phyloP scores from a whole-genome alignment of 2,888 invertebrate species.

The Oscheius sp. region DNA sequence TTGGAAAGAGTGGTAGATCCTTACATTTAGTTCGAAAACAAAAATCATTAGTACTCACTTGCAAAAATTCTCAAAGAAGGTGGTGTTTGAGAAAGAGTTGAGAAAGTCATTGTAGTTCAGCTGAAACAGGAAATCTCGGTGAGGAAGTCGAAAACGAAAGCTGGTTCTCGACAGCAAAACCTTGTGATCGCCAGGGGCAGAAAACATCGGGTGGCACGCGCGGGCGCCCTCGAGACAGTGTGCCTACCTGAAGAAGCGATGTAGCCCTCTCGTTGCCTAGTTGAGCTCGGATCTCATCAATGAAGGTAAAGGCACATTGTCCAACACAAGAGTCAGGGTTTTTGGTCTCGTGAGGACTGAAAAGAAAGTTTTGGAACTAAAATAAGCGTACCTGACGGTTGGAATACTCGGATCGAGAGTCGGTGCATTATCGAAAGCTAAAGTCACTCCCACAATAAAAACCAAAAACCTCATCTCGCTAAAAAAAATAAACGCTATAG shows the following conservation, averaged over 20 bases:
- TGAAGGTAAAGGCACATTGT: constrained; percentile 68
- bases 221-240: neutral
- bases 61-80: constrained; percentile 71
- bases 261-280: constrained; percentile 62
- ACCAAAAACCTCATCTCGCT: constrained; percentile 5
- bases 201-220: too few relatives aligned
- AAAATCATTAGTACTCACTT: constrained; percentile 43
- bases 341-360: constrained; percentile 56
- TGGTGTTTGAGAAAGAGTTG: constrained; percentile 66
- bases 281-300: constrained; percentile 63
- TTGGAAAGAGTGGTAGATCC: constrained; percentile 70
- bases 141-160: constrained; percentile 4
- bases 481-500: neutral
- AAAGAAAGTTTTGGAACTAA: constrained; percentile 5
- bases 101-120: constrained; percentile 71
- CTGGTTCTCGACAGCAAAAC: constrained; percentile 17
- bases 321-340: constrained; percentile 70
- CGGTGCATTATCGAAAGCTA: constrained; percentile 43
- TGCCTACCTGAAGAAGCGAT: constrained; percentile 46
- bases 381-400: constrained; percentile 55
- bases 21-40: constrained; percentile 35
- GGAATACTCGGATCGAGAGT: constrained; percentile 64
- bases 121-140: constrained; percentile 52
- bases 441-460: constrained; percentile 29
- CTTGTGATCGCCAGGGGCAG: too few relatives aligned